A percentile compares a stretch with the other conserved stretches of the same genome.
phyloP scores from a whole-genome alignment of 2,113 vertebrate species.

The Gambusia affinis region DNA sequence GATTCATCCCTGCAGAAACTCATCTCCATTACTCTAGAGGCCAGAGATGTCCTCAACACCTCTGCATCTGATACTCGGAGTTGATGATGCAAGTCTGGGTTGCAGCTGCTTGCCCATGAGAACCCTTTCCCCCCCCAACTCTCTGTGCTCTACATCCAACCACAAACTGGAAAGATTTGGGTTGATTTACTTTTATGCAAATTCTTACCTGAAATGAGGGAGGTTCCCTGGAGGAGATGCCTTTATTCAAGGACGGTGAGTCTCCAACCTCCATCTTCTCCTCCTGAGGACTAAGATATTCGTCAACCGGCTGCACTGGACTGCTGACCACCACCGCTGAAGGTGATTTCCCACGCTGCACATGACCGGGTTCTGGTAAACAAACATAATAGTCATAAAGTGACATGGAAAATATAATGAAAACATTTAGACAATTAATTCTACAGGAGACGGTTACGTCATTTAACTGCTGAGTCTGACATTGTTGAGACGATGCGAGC shows the following conservation, averaged over 20 bases:
- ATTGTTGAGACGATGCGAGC: constrained; percentile 11
- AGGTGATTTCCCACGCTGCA: constrained; percentile 51
- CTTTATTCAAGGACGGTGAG: constrained; percentile 65
- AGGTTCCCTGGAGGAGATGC: constrained; percentile 82
- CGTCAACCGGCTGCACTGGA: constrained; percentile 87
- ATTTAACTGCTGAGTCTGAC: background rate
- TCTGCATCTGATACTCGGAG: too few relatives aligned
- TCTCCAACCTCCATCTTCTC: constrained; percentile 83
- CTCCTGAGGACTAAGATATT: constrained; percentile 88
- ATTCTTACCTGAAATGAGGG: constrained; percentile 87
- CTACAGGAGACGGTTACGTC: too few relatives aligned
- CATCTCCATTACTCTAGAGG: too few relatives aligned
- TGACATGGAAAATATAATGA: background rate
- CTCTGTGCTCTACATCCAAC: background rate
- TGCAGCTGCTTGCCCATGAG: too few relatives aligned
- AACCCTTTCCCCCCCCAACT: background rate
- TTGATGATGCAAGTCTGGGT: too few relatives aligned
- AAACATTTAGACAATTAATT: constrained; percentile 26
- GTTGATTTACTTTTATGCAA: background rate
- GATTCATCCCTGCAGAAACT: too few relatives aligned
- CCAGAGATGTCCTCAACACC: too few relatives aligned
- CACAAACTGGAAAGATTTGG: too few relatives aligned
- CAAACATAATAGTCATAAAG: background rate
- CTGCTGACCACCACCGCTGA: constrained; percentile 75
- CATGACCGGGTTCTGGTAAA: constrained; percentile 50